Percentiles rank a stretch among this genome's conserved stretches.
Evolutionary conservation across 53 echinoderm and acorn worm genomes (phyloP).

Genomic region (Holothuria scabra): DNA sequence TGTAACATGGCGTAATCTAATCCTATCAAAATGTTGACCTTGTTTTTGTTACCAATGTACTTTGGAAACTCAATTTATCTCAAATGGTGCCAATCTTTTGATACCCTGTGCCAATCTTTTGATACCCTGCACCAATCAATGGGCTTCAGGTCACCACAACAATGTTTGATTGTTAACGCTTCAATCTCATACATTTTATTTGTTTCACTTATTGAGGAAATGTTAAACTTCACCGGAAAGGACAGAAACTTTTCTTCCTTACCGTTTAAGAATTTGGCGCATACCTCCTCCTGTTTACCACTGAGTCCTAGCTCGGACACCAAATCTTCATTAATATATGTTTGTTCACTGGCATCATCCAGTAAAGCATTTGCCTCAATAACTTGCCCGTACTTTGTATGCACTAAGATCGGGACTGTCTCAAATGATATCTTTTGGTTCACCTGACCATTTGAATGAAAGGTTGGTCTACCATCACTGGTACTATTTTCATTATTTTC

Average conservation of each 20-base stretch:
- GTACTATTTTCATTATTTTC: slow-evolving; percentile 17
- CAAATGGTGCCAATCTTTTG: slow-evolving; percentile 45
- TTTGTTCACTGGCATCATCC: slow-evolving; percentile 45
- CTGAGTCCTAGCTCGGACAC: slow-evolving; percentile 20
- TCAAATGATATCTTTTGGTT: slow-evolving; percentile 23
- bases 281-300: slow-evolving; percentile 27
- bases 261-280: slow-evolving; percentile 14
- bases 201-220: slow-evolving; percentile 14
- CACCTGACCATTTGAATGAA: not conserved
- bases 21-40: slow-evolving; percentile 36
- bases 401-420: slow-evolving; percentile 9
- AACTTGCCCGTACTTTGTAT: not conserved
- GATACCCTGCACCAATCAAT: slow-evolving; percentile 35
- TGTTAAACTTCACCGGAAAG: slow-evolving; percentile 14
- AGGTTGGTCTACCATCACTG: not conserved
- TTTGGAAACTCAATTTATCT: slow-evolving; percentile 27
- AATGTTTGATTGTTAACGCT: slow-evolving; percentile 24
- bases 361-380: slow-evolving; percentile 36
- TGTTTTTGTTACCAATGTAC: not conserved
- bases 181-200: slow-evolving; percentile 31
- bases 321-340: slow-evolving; percentile 41
- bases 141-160: slow-evolving; percentile 16
- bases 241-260: slow-evolving; percentile 40
- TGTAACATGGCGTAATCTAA: slow-evolving; percentile 6
- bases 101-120: no score